These are phyloP conservation scores for Glaucopsyche alexis DNA, from an alignment of 2,888 invertebrate genomes.

Conservation along the genomic window DNA sequence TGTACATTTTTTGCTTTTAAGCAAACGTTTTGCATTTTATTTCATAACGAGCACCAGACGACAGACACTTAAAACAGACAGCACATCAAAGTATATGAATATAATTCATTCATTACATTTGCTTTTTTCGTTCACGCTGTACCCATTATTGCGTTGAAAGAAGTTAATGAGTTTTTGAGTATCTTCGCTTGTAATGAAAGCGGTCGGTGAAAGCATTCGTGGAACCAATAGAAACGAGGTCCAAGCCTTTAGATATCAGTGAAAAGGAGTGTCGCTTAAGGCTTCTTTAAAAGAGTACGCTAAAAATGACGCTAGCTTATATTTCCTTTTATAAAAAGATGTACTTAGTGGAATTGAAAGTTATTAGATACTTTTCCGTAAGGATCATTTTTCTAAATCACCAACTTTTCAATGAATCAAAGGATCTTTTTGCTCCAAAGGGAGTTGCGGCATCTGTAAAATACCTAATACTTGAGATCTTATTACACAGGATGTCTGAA, in stretches of 20 bases:
- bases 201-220: conserved; percentile 39
- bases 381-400: conserved; percentile 13
- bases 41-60: conserved; percentile 19
- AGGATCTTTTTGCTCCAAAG: background rate
- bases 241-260: conserved; percentile 40
- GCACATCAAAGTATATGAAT: conserved; percentile 25
- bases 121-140: conserved; percentile 27
- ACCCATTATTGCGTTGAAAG: conserved; percentile 31
- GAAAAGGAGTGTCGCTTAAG: conserved; percentile 41
- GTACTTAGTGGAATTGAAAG: conserved; percentile 24
- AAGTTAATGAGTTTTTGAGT: conserved; percentile 35
- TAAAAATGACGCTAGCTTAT: conserved; percentile 36
- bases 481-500: too few relatives aligned
- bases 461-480: background rate
- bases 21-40: conserved; percentile 15
- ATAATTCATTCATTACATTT: conserved; percentile 27
- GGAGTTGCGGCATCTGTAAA: background rate
- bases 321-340: conserved; percentile 21
- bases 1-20: background rate
- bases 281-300: conserved; percentile 31
- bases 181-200: conserved; percentile 41
- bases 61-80: conserved; percentile 7
- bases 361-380: conserved; percentile 11
- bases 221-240: conserved; percentile 38
- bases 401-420: background rate